A percentile compares a stretch with the other conserved stretches of the same genome.
Evolutionary conservation across 2,888 invertebrate species (phyloP).

Genomic region (Rhingia campestris): DNA sequence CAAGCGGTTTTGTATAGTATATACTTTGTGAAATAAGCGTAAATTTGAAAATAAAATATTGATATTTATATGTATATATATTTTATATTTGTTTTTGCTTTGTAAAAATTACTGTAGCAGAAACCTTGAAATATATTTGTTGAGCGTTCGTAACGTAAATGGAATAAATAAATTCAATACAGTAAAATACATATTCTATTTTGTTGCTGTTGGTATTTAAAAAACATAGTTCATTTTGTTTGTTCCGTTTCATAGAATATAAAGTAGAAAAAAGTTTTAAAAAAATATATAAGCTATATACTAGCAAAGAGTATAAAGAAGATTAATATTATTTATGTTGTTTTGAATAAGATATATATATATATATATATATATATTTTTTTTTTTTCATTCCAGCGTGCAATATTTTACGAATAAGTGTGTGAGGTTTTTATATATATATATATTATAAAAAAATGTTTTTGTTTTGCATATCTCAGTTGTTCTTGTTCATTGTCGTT

Average conservation of each 20-base stretch:
- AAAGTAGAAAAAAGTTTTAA: constrained; percentile 65
- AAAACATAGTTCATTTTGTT: constrained; percentile 33
- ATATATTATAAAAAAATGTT: constrained; percentile 48
- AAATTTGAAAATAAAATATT: constrained; percentile 51
- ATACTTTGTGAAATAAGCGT: constrained; percentile 70
- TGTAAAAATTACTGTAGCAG: constrained; percentile 66
- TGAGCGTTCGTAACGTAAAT: constrained; percentile 63
- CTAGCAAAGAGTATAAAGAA: constrained; percentile 75
- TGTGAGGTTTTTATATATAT: constrained; percentile 73
- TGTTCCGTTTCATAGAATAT: constrained; percentile 48
- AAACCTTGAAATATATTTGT: constrained; percentile 72
- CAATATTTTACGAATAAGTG: constrained; percentile 76
- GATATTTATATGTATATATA: constrained; percentile 39
- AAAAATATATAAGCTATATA: constrained; percentile 68
- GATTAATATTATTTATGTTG: constrained; percentile 50
- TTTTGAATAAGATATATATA: constrained; percentile 69
- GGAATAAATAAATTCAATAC: constrained; percentile 40
- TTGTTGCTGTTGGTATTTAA: constrained; percentile 9
- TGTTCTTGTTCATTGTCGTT: constrained; percentile 56
- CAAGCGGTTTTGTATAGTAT: constrained; percentile 67
- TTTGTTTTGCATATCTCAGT: constrained; percentile 60
- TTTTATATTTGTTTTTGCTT: constrained; percentile 39
- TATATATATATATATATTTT: constrained; percentile 74
- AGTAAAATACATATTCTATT: constrained; percentile 54
- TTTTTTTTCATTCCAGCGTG: constrained; percentile 77